Base-by-base conservation (phyloP, 2,113 vertebrate species). In the Tiliqua scincoides region DNA sequence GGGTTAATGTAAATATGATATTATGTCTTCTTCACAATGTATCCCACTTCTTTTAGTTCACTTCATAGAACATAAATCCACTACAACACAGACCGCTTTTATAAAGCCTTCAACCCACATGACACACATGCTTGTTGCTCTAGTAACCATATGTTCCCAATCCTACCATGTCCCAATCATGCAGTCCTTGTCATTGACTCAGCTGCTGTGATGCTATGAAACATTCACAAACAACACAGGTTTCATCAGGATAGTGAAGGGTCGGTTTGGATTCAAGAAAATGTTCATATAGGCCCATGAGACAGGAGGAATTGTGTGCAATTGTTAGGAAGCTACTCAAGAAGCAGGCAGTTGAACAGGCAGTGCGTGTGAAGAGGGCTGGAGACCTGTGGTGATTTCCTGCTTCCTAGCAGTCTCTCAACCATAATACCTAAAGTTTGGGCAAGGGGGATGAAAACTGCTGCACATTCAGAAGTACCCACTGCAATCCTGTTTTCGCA, bases 11-110 rank as follows among this genome's bases (percentile, higher is more conserved):
- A 52, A 48, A 79, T n/a, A 83, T 85, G 52, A n/a, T 18, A 8
- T 5, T 80, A 85, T 83, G 17, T 83, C 86, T 87, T 83, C 86
- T 87, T 85, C 32, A 84, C 85, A 90, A 2, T 62, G 23, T 57
- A 52, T 14, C 2, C 82, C 30, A 57, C 8, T 88, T 57, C n/a
- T n/a, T n/a, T n/a, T n/a, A n/a, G n/a, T n/a, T n/a, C 12, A 71
- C 52, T 54, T 91, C 54, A 37, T 40, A 1, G 32, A 85, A 25
- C 43, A 37, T 90, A 48, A 73, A 89, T 87, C 6, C 88, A 87
- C 15, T 9, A 43, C 27, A 78, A 87, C 73, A 85, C 21, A 88
- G 67, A 5, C 52, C 7, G 6, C 87, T 43, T 76, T 84, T 73
- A 93, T 54, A 82, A 7, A 40, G 4, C 27, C 9, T 67, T 20